phyloP scores from a whole-genome alignment of 2,888 invertebrate genomes.

The Euzetes globulus region DNA sequence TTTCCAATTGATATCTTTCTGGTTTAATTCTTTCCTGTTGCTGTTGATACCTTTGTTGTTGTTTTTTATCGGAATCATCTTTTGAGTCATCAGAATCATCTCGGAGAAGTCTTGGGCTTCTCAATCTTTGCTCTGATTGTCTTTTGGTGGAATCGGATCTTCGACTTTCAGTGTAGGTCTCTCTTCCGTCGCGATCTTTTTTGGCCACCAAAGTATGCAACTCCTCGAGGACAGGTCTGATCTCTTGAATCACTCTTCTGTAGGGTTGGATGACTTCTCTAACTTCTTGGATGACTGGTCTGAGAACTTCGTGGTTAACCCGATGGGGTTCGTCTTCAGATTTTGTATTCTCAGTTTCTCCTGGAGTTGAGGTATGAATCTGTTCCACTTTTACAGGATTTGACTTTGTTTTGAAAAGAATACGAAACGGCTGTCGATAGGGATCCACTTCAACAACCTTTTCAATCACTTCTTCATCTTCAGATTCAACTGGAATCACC shows the following conservation, averaged over 20 bases:
- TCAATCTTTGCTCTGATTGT: no score
- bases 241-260: background rate
- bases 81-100: no score
- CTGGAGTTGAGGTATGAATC: constrained; percentile 16
- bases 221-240: constrained; percentile 8
- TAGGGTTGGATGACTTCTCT: constrained; percentile 12
- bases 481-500: no score
- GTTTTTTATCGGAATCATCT: no score
- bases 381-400: constrained; percentile 26
- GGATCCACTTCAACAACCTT: background rate
- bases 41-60: no score
- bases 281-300: constrained; percentile 28
- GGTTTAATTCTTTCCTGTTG: no score
- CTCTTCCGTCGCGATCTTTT: background rate
- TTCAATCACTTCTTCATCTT: no score
- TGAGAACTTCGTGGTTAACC: constrained; percentile 6
- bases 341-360: background rate
- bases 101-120: no score
- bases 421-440: background rate
- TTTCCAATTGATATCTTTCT: no score
- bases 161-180: no score
- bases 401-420: constrained; percentile 20
- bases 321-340: constrained; percentile 29
- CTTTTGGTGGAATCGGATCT: no score
- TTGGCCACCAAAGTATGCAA: background rate